A percentile compares a stretch with the other conserved stretches of the same genome.
phyloP scores from a whole-genome alignment of 2,113 vertebrate species.

The Anhinga anhinga region DNA sequence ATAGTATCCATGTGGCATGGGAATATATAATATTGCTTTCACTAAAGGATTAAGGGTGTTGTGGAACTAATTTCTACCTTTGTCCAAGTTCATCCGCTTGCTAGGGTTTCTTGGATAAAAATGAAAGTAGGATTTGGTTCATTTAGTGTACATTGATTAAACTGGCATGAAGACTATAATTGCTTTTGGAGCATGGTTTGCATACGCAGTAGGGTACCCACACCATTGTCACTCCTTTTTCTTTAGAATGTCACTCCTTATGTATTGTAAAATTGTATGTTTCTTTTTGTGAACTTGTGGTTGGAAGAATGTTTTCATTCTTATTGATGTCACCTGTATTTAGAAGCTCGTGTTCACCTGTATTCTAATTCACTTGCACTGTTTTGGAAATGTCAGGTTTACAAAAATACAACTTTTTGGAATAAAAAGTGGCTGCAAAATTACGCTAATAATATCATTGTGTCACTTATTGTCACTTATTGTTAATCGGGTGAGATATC shows the following conservation, averaged over 20 bases:
- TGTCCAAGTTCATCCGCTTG: background rate
- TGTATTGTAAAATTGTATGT: background rate
- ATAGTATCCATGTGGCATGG: background rate
- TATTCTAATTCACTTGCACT: conserved; percentile 78
- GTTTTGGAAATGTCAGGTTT: conserved; percentile 76
- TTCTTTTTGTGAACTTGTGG: conserved; percentile 35
- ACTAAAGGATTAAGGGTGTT: background rate
- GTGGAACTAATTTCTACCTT: background rate
- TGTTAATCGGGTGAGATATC: background rate
- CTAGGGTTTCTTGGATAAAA: background rate
- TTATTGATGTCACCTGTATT: conserved; percentile 53
- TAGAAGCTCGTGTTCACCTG: conserved; percentile 66
- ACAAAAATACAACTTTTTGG: conserved; percentile 61
- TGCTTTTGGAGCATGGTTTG: conserved; percentile 44
- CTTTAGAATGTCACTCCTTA: conserved; percentile 15
- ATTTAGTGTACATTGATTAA: conserved; percentile 3
- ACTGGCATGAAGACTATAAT: conserved; percentile 16
- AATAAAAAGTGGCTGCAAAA: conserved; percentile 74
- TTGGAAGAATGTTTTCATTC: conserved; percentile 27
- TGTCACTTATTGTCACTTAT: conserved; percentile 4
- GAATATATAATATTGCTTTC: background rate
- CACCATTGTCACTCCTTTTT: conserved; percentile 5
- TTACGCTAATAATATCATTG: background rate
- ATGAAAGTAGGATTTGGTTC: background rate
- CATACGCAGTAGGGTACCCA: background rate